Evolutionary conservation across 2,113 vertebrate genomes (phyloP).

Genomic region (Sarotherodon lohbergeri): DNA sequence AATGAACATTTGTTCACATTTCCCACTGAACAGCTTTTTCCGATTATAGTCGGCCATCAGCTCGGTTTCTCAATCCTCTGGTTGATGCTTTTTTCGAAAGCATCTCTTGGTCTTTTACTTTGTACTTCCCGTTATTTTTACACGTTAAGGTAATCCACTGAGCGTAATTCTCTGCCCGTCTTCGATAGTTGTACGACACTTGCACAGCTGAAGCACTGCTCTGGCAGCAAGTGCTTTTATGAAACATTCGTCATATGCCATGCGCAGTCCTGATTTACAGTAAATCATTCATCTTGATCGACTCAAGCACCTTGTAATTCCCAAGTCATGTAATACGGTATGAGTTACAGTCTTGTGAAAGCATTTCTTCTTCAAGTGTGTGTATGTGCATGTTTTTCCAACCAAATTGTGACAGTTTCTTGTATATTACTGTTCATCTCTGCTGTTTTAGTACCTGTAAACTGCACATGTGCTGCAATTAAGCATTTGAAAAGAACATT

Average conservation of each 20-base stretch:
- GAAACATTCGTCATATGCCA: not conserved
- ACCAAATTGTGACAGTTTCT: not conserved
- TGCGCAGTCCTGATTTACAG: not conserved
- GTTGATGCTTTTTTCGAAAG: not conserved
- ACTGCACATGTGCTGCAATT: not conserved
- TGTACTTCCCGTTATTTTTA: accelerated
- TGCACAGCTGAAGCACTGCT: not conserved
- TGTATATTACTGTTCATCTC: not conserved
- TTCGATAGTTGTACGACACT: not conserved
- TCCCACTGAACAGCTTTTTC: not conserved
- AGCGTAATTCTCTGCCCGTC: not conserved
- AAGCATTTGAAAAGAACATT: not conserved
- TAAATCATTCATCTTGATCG: not conserved
- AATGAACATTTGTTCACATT: not conserved
- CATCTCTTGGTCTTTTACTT: not conserved
- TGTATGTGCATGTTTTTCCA: not conserved
- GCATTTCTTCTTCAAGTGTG: not conserved
- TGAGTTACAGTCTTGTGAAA: not conserved
- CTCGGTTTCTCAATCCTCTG: not conserved
- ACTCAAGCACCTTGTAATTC: slow-evolving; percentile 25
- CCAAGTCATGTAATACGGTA: not conserved
- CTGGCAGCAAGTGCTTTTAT: not conserved
- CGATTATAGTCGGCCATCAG: not conserved
- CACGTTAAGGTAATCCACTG: not conserved
- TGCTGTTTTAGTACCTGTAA: not conserved